Base-by-base conservation (phyloP, 2,888 invertebrate genomes). In the Strigamia transsilvanica region DNA sequence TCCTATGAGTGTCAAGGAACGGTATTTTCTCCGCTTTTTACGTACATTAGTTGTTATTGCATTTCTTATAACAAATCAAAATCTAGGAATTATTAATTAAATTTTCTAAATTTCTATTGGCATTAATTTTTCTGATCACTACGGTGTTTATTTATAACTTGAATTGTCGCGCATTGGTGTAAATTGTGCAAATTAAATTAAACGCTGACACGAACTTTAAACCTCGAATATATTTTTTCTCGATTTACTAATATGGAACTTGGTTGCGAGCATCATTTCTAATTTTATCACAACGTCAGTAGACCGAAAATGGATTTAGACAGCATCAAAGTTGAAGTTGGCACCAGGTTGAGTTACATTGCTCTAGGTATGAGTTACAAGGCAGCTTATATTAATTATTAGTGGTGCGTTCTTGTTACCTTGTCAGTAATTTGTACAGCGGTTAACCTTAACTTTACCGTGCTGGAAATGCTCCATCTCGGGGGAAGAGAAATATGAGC, bases 301-400 rank as follows among this genome's bases (percentile, higher is more conserved):
- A 15, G 13, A 32, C 27, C n/a, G 13, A 73, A 73, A 73, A 73
- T 73, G 73, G n/a, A 73, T 73, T 73, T 73, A 27, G 73, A 73
- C 73, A 73, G 32, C 27, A 73, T 73, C 73, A 73, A 18, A 73
- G 73, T 73, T 32, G 27, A 27, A 27, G 73, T 73, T 27, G 27
- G 73, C 73, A 73, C 13, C 73, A 32, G 73, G 32, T 73, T 27
- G 73, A 73, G 73, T 73, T 73, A 73, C 73, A 73, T 13, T 73
- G 18, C 32, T 73, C 27, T 32, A 73, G 32, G 73, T 73, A 27
- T 73, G 32, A 73, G 73, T 73, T 73, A 73, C 73, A 73, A 73
- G 73, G 32, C 23, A 27, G 73, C 73, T 73, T 73, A 27, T 73
- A 73, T 73, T 73, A 73, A 73, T 73, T 73, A 73, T 73, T 73